Conservation (phyloP, 2,888 invertebrate genomes). For the Drosophila siamana region DNA sequence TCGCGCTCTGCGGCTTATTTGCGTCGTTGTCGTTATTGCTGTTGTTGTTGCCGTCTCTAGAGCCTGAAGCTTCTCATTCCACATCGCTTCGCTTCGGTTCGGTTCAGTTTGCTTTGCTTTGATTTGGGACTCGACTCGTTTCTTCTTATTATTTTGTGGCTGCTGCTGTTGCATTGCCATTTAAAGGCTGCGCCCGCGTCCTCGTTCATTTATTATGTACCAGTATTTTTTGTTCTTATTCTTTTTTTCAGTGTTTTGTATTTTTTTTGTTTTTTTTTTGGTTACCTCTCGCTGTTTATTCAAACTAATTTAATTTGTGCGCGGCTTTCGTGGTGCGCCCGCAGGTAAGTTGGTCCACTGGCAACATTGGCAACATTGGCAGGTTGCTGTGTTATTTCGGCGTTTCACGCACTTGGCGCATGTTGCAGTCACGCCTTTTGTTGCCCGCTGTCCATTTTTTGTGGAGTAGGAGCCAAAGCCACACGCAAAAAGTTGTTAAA, state of each 20-base stretch:
- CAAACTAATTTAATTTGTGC: slow-evolving; percentile 81
- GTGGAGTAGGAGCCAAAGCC: slow-evolving; percentile 46
- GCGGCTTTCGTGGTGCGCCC: slow-evolving; percentile 71
- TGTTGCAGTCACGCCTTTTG: slow-evolving; percentile 83
- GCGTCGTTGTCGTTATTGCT: slow-evolving; percentile 39
- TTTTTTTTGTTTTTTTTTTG: slow-evolving; percentile 32
- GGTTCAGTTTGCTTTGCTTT: slow-evolving; percentile 19
- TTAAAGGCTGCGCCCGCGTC: slow-evolving; percentile 76
- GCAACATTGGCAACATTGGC: slow-evolving; percentile 43
- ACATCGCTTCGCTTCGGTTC: slow-evolving; percentile 5
- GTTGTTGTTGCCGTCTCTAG: slow-evolving; percentile 37
- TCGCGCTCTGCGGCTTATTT: slow-evolving; percentile 37
- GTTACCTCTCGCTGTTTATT: slow-evolving; percentile 77
- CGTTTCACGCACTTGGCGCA: slow-evolving; percentile 82
- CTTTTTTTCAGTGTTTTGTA: slow-evolving; percentile 12
- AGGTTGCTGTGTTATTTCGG: slow-evolving; percentile 78
- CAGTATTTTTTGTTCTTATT: slow-evolving; percentile 41
- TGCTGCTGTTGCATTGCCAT: slow-evolving; percentile 49
- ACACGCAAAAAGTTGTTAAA: slow-evolving; percentile 83
- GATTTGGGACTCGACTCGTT: slow-evolving; percentile 67
- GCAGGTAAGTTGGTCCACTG: slow-evolving; percentile 66
- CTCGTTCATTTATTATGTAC: slow-evolving; percentile 78
- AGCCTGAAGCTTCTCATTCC: slow-evolving; percentile 41
- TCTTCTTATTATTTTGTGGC: slow-evolving; percentile 53
- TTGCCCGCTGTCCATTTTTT: slow-evolving; percentile 59